Evolutionary conservation across 2,797 vertebrate species (phyloP), one percentile per base, ranked within the genome.

Genomic region (Sarcoramphus papa): DNA sequence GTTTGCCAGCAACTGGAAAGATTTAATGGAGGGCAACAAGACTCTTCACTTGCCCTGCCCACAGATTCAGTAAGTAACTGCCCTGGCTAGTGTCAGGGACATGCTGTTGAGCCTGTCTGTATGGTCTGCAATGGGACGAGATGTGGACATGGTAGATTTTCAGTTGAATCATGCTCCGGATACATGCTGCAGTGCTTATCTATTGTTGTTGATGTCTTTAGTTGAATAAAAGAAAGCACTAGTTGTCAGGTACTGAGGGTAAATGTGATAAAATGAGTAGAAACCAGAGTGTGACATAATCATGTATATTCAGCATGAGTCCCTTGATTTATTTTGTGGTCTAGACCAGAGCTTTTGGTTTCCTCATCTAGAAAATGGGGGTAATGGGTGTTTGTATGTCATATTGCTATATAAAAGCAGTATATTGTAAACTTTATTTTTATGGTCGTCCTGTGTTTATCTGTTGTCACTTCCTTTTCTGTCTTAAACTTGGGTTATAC

Each of bases 151-250:
- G 25, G 33, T 35, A 53, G 37, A 37, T 85, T 79, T 82, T 79
- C 35, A 35, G 40, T 16, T 45, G 41, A 80, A 24, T 40, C 5
- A 0, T 74, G 35, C 35, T 92, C 47, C 48, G 53, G 45, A 72
- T 60, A 19, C 20, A 8, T 33, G n/a, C 25, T 63, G 48, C 40
- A 14, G 43, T 97, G 88, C 77, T 90, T 95, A 70, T 86, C 94
- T 95, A 16, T 91, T 94, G 72, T 92, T 96, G 74, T 95, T 96
- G 89, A 94, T 90, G 96, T 94, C 90, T 95, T 97, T 91, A 96
- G 80, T 90, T 96, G 86, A 96, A 95, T 93, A 94, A 74, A 97
- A 96, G 95, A 96, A 96, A 95, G 90, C 73, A 78, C 60, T 94
- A 51, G 74, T 83, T 97, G 88, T 96, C 94, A 95, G 84, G 25